Percentiles rank a stretch among this genome's conserved stretches.
phyloP scores from a whole-genome alignment of 1,140 invertebrate genomes.

The Gerris buenoi region DNA sequence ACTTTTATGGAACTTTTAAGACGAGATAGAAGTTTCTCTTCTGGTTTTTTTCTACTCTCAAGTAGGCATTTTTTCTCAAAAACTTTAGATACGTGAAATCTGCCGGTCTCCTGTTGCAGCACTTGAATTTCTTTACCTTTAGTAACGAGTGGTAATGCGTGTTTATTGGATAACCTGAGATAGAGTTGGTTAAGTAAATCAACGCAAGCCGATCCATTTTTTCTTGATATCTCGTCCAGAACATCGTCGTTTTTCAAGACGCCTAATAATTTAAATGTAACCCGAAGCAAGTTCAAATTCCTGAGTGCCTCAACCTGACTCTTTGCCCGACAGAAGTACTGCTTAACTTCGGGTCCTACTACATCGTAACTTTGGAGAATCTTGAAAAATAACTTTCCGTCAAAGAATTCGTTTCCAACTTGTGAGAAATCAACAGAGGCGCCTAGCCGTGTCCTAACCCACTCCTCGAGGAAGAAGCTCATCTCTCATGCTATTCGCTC shows the following conservation, averaged over 20 bases:
- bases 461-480: neutral
- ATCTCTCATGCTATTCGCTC: neutral
- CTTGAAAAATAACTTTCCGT: conserved; percentile 4
- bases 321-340: neutral
- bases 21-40: neutral
- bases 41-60: neutral
- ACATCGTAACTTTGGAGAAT: conserved; percentile 3
- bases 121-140: neutral
- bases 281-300: conserved; percentile 6
- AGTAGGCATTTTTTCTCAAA: conserved; percentile 1
- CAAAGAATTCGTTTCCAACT: neutral
- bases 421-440: neutral
- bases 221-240: neutral
- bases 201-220: neutral
- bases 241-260: neutral
- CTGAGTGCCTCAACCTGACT: neutral
- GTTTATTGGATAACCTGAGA: neutral
- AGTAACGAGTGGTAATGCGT: neutral
- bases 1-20: neutral
- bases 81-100: neutral
- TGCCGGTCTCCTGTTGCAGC: neutral
- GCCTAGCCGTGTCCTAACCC: neutral
- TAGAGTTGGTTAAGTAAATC: conserved; percentile 3
- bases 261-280: conserved; percentile 5
- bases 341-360: neutral